These are phyloP conservation scores for Cygnus atratus DNA, from an alignment of 2,113 vertebrate genomes.

Conservation along the genomic window DNA sequence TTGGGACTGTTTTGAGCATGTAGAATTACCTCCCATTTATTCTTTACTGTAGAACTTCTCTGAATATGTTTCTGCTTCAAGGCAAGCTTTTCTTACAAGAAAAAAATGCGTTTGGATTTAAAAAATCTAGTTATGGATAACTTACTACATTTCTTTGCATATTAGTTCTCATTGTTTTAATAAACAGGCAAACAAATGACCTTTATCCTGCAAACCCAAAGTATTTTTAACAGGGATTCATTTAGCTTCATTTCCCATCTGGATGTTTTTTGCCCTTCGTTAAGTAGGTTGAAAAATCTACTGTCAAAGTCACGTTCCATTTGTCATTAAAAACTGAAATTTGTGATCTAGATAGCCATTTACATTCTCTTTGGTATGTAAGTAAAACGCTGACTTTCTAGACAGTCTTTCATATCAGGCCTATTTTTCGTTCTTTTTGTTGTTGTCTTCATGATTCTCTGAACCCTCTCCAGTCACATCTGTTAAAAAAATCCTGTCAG, in stretches of 20 bases:
- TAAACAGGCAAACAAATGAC: neutral
- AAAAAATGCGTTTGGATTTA: neutral
- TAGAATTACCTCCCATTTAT: accelerated
- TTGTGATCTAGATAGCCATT: neutral
- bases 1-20: accelerated
- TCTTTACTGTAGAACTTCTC: neutral
- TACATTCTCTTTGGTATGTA: neutral
- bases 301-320: neutral
- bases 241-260: neutral
- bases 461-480: accelerated
- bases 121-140: neutral
- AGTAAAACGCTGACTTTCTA: neutral
- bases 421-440: neutral
- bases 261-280: neutral
- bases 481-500: accelerated
- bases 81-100: neutral
- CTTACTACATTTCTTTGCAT: neutral
- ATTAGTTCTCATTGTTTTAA: neutral
- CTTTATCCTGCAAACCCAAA: neutral
- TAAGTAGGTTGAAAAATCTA: neutral
- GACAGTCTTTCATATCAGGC: neutral
- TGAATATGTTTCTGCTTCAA: neutral
- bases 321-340: neutral
- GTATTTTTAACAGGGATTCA: accelerated
- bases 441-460: neutral